phyloP scores from a whole-genome alignment of 2,888 invertebrate species.

The Oligia fasciuncula region DNA sequence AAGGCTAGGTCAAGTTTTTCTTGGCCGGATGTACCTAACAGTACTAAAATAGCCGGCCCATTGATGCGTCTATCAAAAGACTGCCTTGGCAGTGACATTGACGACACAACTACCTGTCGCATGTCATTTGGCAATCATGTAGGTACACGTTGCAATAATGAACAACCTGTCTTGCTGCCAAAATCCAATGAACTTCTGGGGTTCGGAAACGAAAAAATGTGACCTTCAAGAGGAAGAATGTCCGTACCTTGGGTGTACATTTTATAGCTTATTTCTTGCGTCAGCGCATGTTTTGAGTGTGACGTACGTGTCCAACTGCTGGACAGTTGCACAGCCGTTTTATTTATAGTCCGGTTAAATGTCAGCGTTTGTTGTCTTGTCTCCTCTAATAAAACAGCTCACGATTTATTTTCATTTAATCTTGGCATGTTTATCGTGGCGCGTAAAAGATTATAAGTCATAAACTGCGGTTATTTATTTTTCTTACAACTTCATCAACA shows the following conservation, averaged over 20 bases:
- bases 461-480: constrained; percentile 49
- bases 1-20: constrained; percentile 82
- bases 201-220: constrained; percentile 26
- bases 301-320: constrained; percentile 68
- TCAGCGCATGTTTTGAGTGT: constrained; percentile 71
- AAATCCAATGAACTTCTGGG: constrained; percentile 51
- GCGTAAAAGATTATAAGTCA: constrained; percentile 37
- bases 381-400: constrained; percentile 77
- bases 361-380: constrained; percentile 83
- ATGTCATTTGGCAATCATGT: constrained; percentile 80
- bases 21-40: constrained; percentile 76
- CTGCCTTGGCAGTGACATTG: constrained; percentile 88
- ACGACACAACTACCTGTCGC: constrained; percentile 72
- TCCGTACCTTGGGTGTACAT: constrained; percentile 78
- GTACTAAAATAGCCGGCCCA: constrained; percentile 81
- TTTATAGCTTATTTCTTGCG: constrained; percentile 76
- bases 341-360: constrained; percentile 87
- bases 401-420: constrained; percentile 80
- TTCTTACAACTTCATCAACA: constrained; percentile 70
- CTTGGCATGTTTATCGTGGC: constrained; percentile 58
- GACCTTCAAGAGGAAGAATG: constrained; percentile 60
- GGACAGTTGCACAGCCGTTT: constrained; percentile 69
- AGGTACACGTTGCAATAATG: constrained; percentile 51
- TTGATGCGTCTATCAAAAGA: constrained; percentile 83
- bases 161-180: constrained; percentile 59